phyloP scores from a whole-genome alignment of 2,888 invertebrate genomes.

The Leucoma salicis region DNA sequence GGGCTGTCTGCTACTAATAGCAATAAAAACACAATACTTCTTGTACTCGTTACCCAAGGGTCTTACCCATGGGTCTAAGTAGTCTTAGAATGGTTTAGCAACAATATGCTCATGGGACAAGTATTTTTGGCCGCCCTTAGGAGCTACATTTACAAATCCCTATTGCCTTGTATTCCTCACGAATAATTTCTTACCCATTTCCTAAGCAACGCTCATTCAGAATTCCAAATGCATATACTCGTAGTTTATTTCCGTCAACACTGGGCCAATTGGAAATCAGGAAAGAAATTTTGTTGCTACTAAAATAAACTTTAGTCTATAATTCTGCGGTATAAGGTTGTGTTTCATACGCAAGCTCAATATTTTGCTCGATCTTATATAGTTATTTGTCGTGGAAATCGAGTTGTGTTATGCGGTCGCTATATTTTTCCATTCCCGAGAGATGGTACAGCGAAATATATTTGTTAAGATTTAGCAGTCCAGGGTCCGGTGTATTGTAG shows the following conservation, averaged over 20 bases:
- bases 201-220: conserved; percentile 32
- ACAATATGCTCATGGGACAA: too few species aligned
- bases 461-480: conserved; percentile 26
- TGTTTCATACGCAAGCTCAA: conserved; percentile 15
- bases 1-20: too few species aligned
- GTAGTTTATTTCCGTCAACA: conserved; percentile 46
- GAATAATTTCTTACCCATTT: conserved; percentile 28
- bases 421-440: conserved; percentile 45
- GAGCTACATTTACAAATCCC: too few species aligned
- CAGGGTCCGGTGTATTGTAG: conserved; percentile 7
- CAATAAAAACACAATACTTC: too few species aligned
- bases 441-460: conserved; percentile 31
- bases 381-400: conserved; percentile 44
- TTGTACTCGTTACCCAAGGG: too few species aligned
- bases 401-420: conserved; percentile 36
- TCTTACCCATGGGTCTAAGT: too few species aligned
- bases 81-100: too few species aligned
- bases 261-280: conserved; percentile 31
- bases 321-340: conserved; percentile 11
- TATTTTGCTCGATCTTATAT: conserved; percentile 34
- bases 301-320: conserved; percentile 18
- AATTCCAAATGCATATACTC: conserved; percentile 40
- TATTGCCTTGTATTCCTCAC: conserved; percentile 20
- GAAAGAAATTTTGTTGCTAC: conserved; percentile 28
- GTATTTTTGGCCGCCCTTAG: too few species aligned